These are phyloP conservation scores for Naja naja DNA, from an alignment of 2,113 vertebrate species.

Conservation along the genomic window DNA sequence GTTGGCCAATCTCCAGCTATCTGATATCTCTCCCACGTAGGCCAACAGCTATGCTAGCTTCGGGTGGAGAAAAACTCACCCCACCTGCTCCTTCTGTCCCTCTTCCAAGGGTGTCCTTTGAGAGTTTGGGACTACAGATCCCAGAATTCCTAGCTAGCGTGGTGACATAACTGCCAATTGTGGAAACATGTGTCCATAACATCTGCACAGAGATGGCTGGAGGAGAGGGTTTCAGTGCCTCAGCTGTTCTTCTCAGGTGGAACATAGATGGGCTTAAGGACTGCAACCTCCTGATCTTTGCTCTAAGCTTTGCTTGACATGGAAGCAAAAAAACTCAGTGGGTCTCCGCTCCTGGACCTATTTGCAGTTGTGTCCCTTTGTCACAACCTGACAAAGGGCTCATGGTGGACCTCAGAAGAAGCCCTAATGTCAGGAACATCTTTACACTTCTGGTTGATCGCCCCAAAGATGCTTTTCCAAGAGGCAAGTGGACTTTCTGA, in stretches of 20 bases:
- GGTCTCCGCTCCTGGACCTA: slow-evolving; percentile 40
- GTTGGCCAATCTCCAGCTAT: background rate
- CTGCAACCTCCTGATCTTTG: background rate
- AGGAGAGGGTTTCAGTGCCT: background rate
- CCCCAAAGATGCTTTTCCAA: background rate
- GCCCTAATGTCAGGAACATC: slow-evolving; percentile 57
- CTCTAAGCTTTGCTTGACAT: slow-evolving; percentile 32
- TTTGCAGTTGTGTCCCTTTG: slow-evolving; percentile 48
- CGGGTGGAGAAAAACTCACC: background rate
- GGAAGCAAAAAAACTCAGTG: slow-evolving; percentile 43
- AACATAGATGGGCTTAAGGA: slow-evolving; percentile 7
- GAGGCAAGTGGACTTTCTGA: too few relatives aligned
- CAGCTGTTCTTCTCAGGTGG: background rate
- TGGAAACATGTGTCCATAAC: background rate
- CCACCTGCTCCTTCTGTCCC: background rate
- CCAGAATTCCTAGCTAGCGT: background rate
- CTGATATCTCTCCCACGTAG: background rate
- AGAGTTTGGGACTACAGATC: background rate
- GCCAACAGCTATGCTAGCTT: background rate
- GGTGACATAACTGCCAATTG: background rate
- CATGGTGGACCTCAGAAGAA: slow-evolving; percentile 44
- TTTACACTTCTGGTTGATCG: slow-evolving; percentile 67
- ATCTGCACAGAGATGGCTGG: background rate
- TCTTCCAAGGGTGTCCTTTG: background rate
- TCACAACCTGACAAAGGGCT: slow-evolving; percentile 41